phyloP scores from a whole-genome alignment of 2,113 vertebrate species.

The Pomatostomus ruficeps region DNA sequence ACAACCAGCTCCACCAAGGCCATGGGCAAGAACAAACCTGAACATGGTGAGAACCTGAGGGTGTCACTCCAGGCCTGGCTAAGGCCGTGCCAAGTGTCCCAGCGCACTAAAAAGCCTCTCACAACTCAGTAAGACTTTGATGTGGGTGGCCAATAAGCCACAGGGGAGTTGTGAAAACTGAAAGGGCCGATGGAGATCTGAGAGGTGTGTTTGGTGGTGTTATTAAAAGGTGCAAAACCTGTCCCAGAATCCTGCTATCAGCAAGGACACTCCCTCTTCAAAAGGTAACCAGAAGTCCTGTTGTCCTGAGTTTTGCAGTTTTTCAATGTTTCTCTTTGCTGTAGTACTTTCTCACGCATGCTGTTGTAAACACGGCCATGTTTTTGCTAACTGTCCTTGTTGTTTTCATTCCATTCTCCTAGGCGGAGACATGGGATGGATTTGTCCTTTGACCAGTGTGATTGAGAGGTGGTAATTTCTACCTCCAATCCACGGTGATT shows the following conservation, averaged over 20 bases:
- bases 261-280: not conserved
- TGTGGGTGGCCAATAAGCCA: not conserved
- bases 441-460: too few relatives aligned
- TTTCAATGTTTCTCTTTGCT: too few relatives aligned
- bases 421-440: too few relatives aligned
- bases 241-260: not conserved
- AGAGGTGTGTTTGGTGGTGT: not conserved
- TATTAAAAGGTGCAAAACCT: not conserved
- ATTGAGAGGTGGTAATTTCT: too few relatives aligned
- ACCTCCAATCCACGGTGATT: too few relatives aligned
- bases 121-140: not conserved
- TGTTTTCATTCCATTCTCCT: too few relatives aligned
- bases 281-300: not conserved
- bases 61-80: not conserved
- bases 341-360: too few relatives aligned
- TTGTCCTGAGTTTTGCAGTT: too few relatives aligned
- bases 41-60: not conserved
- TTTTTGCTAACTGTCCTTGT: too few relatives aligned
- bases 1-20: not conserved
- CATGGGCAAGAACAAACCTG: not conserved
- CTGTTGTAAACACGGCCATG: too few relatives aligned
- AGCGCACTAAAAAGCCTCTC: not conserved
- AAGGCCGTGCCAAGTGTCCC: not conserved
- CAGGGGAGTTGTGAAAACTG: not conserved
- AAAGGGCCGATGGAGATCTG: not conserved